Conservation (phyloP, 2,888 invertebrate species). For the Oxytorus armatus region DNA sequence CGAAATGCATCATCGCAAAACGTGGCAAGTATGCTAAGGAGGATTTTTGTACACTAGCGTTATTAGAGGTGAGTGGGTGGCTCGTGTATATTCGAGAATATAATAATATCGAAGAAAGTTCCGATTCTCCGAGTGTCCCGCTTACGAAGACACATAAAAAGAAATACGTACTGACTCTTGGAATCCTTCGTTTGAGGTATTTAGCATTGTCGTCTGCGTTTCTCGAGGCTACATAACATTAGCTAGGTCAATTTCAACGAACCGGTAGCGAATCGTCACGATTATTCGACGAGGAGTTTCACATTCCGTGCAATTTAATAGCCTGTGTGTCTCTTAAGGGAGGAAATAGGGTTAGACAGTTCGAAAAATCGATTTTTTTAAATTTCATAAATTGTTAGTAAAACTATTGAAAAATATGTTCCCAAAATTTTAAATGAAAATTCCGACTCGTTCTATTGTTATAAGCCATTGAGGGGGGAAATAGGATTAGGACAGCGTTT, state of each 20-base stretch:
- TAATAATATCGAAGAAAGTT: slow-evolving; percentile 30
- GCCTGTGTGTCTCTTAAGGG: neutral
- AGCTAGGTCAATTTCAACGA: slow-evolving; percentile 18
- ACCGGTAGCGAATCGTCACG: neutral
- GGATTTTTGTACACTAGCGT: slow-evolving; percentile 8
- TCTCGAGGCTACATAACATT: slow-evolving; percentile 1
- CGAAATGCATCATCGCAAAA: slow-evolving; percentile 27
- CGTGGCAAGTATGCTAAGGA: neutral
- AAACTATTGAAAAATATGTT: too few species aligned
- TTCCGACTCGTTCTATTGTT: too few species aligned
- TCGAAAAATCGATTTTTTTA: neutral
- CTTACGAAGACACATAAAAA: neutral
- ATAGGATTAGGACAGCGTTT: too few species aligned
- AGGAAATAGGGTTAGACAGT: too few species aligned
- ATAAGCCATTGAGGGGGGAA: too few species aligned
- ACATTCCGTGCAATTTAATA: neutral
- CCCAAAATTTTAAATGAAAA: too few species aligned
- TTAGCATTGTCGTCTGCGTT: slow-evolving; percentile 24
- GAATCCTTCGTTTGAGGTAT: slow-evolving; percentile 1
- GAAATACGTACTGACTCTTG: neutral
- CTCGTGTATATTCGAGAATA: slow-evolving; percentile 25
- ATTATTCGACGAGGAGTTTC: neutral
- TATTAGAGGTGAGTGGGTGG: slow-evolving; percentile 29
- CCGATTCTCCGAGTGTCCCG: slow-evolving; percentile 11
- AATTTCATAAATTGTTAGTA: too few species aligned